A percentile compares a stretch with the other conserved stretches of the same genome.
Conservation (phyloP, 2,888 invertebrate genomes). For the Volucella inflata region DNA sequence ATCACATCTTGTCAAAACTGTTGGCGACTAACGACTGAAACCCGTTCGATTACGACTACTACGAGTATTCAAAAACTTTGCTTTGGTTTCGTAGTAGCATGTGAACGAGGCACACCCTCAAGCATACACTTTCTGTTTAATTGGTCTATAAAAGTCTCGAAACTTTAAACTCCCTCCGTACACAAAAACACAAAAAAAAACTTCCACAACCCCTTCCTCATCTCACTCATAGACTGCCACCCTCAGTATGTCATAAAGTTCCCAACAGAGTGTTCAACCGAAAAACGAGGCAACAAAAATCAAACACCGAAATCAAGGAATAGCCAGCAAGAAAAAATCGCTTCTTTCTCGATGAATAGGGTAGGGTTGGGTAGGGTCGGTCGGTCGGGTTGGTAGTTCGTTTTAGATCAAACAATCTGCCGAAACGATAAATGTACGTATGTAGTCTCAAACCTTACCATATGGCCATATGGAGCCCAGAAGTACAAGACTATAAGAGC, state of each 20-base stretch:
- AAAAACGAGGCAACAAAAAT: slow-evolving; percentile 39
- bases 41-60: no score
- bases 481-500: no score
- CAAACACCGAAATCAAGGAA: slow-evolving; percentile 10
- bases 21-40: no score
- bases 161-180: neutral
- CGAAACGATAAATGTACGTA: slow-evolving; percentile 29
- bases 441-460: neutral
- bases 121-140: slow-evolving; percentile 1
- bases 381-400: neutral
- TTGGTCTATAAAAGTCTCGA: neutral
- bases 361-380: slow-evolving; percentile 22
- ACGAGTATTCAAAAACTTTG: no score
- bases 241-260: no score
- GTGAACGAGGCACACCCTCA: neutral
- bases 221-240: no score
- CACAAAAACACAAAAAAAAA: neutral
- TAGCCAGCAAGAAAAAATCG: neutral
- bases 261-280: no score
- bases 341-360: slow-evolving; percentile 31
- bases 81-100: no score
- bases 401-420: slow-evolving; percentile 60
- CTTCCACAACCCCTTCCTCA: neutral
- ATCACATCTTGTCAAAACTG: no score
- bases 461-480: no score